Percentiles rank a stretch among this genome's conserved stretches.
Evolutionary conservation across 2,113 vertebrate genomes (phyloP).

Genomic region (Oriolus oriolus): DNA sequence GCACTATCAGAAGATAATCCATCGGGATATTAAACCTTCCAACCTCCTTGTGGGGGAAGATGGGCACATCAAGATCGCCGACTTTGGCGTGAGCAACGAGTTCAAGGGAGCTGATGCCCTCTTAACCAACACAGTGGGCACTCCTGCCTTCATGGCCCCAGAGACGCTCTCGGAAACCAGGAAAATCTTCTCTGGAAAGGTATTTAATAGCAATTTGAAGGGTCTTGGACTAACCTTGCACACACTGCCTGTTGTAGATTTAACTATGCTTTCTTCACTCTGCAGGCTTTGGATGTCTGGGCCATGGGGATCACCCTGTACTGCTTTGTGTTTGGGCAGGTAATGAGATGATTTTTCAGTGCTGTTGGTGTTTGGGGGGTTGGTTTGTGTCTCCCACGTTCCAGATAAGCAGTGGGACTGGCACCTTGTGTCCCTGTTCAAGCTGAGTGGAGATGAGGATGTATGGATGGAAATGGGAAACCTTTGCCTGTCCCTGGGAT

Average conservation of each 20-base stretch:
- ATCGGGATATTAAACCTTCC: conserved; percentile 95
- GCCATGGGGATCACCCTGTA: conserved; percentile 96
- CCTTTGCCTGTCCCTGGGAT: neutral
- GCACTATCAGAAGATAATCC: conserved; percentile 98
- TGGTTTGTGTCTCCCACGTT: neutral
- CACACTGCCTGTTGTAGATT: neutral
- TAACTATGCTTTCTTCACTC: neutral
- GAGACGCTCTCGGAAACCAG: conserved; percentile 92
- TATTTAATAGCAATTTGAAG: conserved; percentile 14
- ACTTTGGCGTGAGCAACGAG: conserved; percentile 96
- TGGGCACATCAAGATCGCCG: conserved; percentile 92
- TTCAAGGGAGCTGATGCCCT: conserved; percentile 94
- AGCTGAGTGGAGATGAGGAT: neutral
- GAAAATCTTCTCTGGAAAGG: conserved; percentile 98
- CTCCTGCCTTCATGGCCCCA: conserved; percentile 93
- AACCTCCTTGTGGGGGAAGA: conserved; percentile 95
- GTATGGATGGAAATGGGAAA: neutral
- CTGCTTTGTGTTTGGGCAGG: conserved; percentile 95
- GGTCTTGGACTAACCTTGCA: neutral
- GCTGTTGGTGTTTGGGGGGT: neutral
- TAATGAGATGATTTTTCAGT: conserved; percentile 43
- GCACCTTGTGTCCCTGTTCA: neutral
- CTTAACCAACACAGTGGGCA: conserved; percentile 94
- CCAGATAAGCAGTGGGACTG: neutral
- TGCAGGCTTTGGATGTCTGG: conserved; percentile 94